These are phyloP conservation scores for Agrilus mali DNA, from an alignment of 2,888 invertebrate genomes.

Conservation along the genomic window DNA sequence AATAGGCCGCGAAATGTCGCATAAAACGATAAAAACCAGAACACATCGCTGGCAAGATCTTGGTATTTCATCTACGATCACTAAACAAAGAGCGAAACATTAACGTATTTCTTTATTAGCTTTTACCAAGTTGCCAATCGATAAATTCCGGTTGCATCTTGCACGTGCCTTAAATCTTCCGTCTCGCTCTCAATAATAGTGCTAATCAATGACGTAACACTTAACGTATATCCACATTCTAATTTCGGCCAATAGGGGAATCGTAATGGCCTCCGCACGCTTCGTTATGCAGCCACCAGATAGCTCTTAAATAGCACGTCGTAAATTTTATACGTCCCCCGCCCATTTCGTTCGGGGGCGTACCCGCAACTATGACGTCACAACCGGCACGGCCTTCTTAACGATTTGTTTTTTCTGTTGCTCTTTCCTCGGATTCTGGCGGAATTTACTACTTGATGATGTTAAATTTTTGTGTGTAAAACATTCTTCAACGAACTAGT, in stretches of 20 bases:
- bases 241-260: slow-evolving; percentile 40
- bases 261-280: slow-evolving; percentile 46
- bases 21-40: slow-evolving; percentile 12
- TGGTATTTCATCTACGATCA: slow-evolving; percentile 14
- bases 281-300: slow-evolving; percentile 41
- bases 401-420: slow-evolving; percentile 2
- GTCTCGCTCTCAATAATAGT: too few species aligned
- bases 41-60: slow-evolving; percentile 13
- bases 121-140: too few species aligned
- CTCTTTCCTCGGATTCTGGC: too few species aligned
- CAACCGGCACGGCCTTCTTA: slow-evolving; percentile 24
- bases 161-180: too few species aligned
- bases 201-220: slow-evolving; percentile 1
- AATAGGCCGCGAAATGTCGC: slow-evolving; percentile 32
- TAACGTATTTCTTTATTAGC: slow-evolving; percentile 3
- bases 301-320: slow-evolving; percentile 41
- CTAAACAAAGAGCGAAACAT: slow-evolving; percentile 16
- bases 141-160: too few species aligned
- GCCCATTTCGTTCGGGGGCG: slow-evolving; percentile 46
- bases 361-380: slow-evolving; percentile 36
- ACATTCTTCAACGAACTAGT: too few species aligned
- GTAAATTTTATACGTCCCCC: slow-evolving; percentile 42
- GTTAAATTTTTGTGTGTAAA: too few species aligned
- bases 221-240: slow-evolving; percentile 18
- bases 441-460: too few species aligned